phyloP scores from a whole-genome alignment of 1,140 invertebrate genomes.

The Drosophila sp. region DNA sequence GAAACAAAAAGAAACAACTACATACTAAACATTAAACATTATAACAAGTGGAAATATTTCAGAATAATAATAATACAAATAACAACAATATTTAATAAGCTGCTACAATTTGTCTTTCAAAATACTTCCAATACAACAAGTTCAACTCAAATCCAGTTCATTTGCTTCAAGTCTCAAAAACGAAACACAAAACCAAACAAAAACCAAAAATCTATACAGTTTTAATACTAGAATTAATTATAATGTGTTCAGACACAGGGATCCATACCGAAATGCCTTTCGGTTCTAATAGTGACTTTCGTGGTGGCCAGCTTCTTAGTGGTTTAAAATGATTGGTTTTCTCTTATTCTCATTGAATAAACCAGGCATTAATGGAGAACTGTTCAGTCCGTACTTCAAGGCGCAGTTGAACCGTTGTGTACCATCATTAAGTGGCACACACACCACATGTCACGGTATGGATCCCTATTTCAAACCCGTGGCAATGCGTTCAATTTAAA shows the following conservation, averaged over 20 bases:
- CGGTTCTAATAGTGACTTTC: background rate
- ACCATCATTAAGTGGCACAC: too few relatives aligned
- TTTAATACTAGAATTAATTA: slow-evolving; percentile 9
- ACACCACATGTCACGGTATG: background rate
- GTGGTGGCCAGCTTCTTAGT: too few relatives aligned
- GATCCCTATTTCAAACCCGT: slow-evolving; percentile 1
- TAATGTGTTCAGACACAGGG: slow-evolving; percentile 10
- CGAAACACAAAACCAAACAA: slow-evolving; percentile 14
- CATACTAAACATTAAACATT: slow-evolving; percentile 18
- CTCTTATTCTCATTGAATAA: too few relatives aligned
- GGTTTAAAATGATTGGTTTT: too few relatives aligned
- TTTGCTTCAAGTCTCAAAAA: slow-evolving; percentile 25
- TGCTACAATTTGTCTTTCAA: slow-evolving; percentile 70
- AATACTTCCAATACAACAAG: slow-evolving; percentile 60
- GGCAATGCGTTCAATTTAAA: slow-evolving; percentile 57
- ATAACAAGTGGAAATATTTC: slow-evolving; percentile 36
- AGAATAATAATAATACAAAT: slow-evolving; percentile 27
- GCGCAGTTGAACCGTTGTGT: too few relatives aligned
- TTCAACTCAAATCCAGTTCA: slow-evolving; percentile 30
- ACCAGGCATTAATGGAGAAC: too few relatives aligned
- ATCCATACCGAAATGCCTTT: background rate
- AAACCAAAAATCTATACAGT: slow-evolving; percentile 28
- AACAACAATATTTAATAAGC: slow-evolving; percentile 48
- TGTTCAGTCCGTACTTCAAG: too few relatives aligned
- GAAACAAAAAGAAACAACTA: slow-evolving; percentile 47